Conservation (phyloP, 2,113 vertebrate genomes). For the Eonycteris spelaea region DNA sequence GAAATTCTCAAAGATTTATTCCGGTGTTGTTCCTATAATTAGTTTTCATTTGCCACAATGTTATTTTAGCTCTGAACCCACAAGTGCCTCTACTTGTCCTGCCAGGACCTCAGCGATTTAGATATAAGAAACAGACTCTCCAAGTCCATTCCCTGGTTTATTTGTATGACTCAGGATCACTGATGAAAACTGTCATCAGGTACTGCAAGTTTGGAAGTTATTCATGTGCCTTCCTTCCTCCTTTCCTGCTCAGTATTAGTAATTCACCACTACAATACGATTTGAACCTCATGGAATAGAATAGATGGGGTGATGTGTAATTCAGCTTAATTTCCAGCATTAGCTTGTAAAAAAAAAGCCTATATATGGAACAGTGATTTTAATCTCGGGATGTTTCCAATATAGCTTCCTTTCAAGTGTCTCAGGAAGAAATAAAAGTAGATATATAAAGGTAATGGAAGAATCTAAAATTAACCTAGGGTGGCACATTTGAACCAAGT, state of each 20-base stretch:
- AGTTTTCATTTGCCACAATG: neutral
- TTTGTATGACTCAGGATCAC: neutral
- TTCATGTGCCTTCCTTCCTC: conserved; percentile 51
- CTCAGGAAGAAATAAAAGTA: conserved; percentile 59
- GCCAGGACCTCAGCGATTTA: neutral
- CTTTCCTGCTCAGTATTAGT: conserved; percentile 6
- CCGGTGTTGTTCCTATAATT: neutral
- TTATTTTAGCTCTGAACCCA: neutral
- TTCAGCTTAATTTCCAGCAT: conserved; percentile 46
- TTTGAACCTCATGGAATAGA: neutral
- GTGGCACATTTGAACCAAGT: conserved; percentile 38
- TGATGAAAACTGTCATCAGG: neutral
- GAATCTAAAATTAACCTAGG: conserved; percentile 65
- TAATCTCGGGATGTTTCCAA: conserved; percentile 53
- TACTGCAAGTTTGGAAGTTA: conserved; percentile 1
- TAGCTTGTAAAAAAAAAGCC: neutral
- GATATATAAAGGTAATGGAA: neutral
- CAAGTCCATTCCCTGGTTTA: neutral
- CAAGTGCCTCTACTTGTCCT: neutral
- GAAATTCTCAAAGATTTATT: neutral
- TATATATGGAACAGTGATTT: conserved; percentile 44
- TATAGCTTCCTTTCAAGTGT: conserved; percentile 46
- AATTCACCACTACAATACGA: neutral
- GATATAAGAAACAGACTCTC: neutral
- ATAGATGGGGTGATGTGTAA: conserved; percentile 22